These are phyloP conservation scores for Pseudomyrmex pallidus DNA, from an alignment of 1,140 invertebrate genomes.

Conservation along the genomic window DNA sequence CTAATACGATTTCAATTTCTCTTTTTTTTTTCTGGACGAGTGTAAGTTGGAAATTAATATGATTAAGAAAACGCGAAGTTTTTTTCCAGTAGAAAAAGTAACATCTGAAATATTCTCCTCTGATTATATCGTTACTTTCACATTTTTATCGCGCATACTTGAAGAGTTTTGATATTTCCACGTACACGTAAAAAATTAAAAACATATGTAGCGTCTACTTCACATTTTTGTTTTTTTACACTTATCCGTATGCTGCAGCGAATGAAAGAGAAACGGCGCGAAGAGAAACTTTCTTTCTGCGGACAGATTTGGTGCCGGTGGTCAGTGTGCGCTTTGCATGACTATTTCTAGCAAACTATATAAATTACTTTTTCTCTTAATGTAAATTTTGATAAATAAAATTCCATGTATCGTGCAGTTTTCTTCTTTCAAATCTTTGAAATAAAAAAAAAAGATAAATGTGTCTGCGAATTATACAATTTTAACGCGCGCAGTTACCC, in stretches of 20 bases:
- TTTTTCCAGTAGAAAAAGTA: slow-evolving; percentile 26
- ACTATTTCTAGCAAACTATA: slow-evolving; percentile 30
- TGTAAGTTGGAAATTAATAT: not conserved
- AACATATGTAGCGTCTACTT: slow-evolving; percentile 39
- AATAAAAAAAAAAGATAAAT: slow-evolving; percentile 16
- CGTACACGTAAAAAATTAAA: not conserved
- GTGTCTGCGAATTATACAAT: slow-evolving; percentile 8
- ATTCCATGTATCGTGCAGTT: slow-evolving; percentile 2
- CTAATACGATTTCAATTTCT: not conserved
- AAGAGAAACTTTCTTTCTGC: too few species aligned
- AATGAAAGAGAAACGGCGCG: too few species aligned
- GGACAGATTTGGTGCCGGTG: too few species aligned
- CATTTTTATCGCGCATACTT: not conserved
- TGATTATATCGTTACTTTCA: not conserved
- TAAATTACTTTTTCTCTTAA: slow-evolving; percentile 14
- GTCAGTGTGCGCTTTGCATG: slow-evolving; percentile 31
- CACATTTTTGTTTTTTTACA: not conserved
- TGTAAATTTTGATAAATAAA: not conserved
- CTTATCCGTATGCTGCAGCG: not conserved
- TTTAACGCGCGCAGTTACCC: slow-evolving; percentile 6
- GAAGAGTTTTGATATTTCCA: not conserved
- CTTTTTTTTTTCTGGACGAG: not conserved
- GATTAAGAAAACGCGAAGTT: slow-evolving; percentile 4
- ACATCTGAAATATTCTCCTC: not conserved
- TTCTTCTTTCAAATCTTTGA: slow-evolving; percentile 1